phyloP scores from a whole-genome alignment of 2,888 invertebrate genomes.

The Eupithecia dodoneata region DNA sequence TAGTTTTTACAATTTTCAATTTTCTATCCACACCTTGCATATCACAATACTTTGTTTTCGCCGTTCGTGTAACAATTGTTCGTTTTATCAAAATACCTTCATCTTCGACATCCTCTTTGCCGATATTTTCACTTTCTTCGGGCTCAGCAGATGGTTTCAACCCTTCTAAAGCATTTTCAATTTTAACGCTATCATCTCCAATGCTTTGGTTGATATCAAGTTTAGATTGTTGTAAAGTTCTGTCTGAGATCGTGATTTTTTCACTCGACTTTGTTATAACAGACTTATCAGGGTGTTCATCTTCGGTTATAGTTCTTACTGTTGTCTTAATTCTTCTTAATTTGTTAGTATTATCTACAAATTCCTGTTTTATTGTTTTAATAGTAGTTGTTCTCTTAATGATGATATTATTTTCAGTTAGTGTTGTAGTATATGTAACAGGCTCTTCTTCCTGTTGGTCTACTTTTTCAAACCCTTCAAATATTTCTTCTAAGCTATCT shows the following conservation, averaged over 20 bases:
- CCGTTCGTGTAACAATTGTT: conserved; percentile 60
- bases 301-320: conserved; percentile 67
- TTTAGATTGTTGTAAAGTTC: conserved; percentile 45
- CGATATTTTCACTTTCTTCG: conserved; percentile 55
- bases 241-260: conserved; percentile 67
- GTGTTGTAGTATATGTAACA: conserved; percentile 52
- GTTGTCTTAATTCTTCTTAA: conserved; percentile 66
- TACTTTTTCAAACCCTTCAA: conserved; percentile 55
- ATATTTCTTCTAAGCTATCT: conserved; percentile 48
- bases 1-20: conserved; percentile 63
- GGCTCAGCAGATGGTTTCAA: conserved; percentile 51
- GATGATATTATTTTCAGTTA: conserved; percentile 58
- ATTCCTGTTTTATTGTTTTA: conserved; percentile 62
- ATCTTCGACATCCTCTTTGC: conserved; percentile 58
- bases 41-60: conserved; percentile 64
- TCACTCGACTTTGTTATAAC: conserved; percentile 69
- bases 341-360: conserved; percentile 51
- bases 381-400: conserved; percentile 66
- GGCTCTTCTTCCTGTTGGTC: conserved; percentile 60
- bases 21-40: conserved; percentile 54
- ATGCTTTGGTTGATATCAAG: conserved; percentile 24
- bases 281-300: conserved; percentile 73
- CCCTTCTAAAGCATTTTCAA: conserved; percentile 55
- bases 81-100: conserved; percentile 58
- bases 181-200: conserved; percentile 38